Percentiles rank a stretch among this genome's conserved stretches.
Conservation (phyloP, 2,113 vertebrate genomes). For the Notiomystis cincta region DNA sequence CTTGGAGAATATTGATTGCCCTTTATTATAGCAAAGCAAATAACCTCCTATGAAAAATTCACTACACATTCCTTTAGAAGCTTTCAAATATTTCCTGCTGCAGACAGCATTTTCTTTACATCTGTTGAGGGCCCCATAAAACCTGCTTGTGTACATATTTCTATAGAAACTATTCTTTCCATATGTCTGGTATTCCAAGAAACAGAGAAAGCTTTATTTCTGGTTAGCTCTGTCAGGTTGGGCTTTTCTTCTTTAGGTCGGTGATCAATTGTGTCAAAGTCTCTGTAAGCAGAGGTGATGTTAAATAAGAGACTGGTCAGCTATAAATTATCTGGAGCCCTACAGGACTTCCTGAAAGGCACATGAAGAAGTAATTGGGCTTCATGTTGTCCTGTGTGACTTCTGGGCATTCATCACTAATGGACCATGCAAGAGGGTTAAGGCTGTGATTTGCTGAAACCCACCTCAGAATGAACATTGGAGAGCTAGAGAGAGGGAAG, state of each 20-base stretch:
- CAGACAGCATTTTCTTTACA: constrained; percentile 20
- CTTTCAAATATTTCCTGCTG: not conserved
- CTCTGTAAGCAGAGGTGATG: not conserved
- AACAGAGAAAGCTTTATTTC: constrained; percentile 69
- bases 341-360: constrained; percentile 71
- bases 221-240: constrained; percentile 47
- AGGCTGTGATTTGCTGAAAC: not conserved
- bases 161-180: constrained; percentile 7
- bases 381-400: constrained; percentile 46
- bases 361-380: constrained; percentile 66
- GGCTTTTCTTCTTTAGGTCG: constrained; percentile 44
- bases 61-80: not conserved
- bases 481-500: not conserved
- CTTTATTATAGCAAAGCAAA: not conserved
- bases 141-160: not conserved
- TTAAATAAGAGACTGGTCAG: not conserved
- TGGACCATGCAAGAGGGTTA: constrained; percentile 68
- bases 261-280: not conserved
- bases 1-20: not conserved
- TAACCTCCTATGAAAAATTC: not conserved
- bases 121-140: not conserved
- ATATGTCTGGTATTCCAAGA: not conserved
- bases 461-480: not conserved
- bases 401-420: constrained; percentile 63
- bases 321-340: constrained; percentile 49